Percentiles rank a stretch among this genome's conserved stretches.
phyloP scores from a whole-genome alignment of 2,797 vertebrate species.

The Notoglanidium macrostoma region DNA sequence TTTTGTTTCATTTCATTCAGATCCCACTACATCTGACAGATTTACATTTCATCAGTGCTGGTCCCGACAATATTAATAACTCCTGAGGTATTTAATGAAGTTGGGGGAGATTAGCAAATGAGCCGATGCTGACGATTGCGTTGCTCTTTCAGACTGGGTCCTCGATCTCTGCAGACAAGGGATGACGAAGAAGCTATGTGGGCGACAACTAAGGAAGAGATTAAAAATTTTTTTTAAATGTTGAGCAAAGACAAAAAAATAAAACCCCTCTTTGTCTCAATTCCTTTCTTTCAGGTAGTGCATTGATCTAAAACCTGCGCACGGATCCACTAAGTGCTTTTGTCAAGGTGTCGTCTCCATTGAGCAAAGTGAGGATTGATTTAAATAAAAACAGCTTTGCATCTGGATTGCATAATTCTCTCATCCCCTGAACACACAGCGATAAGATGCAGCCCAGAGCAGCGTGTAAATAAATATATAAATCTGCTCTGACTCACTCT shows the following conservation, averaged over 20 bases:
- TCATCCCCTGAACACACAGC: neutral
- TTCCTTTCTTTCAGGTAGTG: constrained; percentile 12
- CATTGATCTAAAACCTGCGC: constrained; percentile 1
- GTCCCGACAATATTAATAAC: constrained; percentile 69
- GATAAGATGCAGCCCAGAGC: constrained; percentile 32
- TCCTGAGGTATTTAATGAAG: constrained; percentile 66
- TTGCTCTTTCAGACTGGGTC: constrained; percentile 23
- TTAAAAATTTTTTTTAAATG: neutral
- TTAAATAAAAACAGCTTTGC: constrained; percentile 32
- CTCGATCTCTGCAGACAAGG: constrained; percentile 23
- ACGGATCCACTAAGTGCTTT: constrained; percentile 24
- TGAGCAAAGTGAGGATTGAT: constrained; percentile 15
- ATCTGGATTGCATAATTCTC: constrained; percentile 32
- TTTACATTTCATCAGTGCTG: constrained; percentile 60
- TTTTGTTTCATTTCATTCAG: constrained; percentile 46
- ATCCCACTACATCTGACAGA: constrained; percentile 45
- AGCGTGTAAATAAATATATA: constrained; percentile 33
- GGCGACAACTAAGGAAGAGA: constrained; percentile 36
- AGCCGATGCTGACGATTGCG: constrained; percentile 41
- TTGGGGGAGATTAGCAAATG: constrained; percentile 55
- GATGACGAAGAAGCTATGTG: constrained; percentile 17
- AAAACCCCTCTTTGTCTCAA: constrained; percentile 23
- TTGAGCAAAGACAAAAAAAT: constrained; percentile 2
- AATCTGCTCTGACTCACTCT: constrained; percentile 30
- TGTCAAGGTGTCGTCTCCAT: constrained; percentile 34